These are phyloP conservation scores for roundworm (Caenorhabditis elegans) DNA, from an alignment of 1,140 invertebrate genomes.

Conservation along the genomic window WBcel235 BX284603.4:12983501-12984000, in stretches of 20 bases:
- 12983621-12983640: background rate
- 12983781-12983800: conserved; percentile 42
- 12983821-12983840: conserved; percentile 43
- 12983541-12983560: background rate
- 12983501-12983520: background rate
- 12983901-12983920: conserved; percentile 48
- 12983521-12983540: background rate
- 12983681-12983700: conserved; percentile 33
- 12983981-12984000: no score
- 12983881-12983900: conserved; percentile 43
- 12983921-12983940: conserved; percentile 49
- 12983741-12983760: background rate
- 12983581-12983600: background rate
- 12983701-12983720: conserved; percentile 28
- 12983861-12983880: conserved; percentile 42
- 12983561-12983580: background rate
- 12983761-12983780: no score
- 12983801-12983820: conserved; percentile 44
- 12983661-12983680: conserved; percentile 34
- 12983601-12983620: background rate
- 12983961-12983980: conserved; percentile 25
- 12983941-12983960: conserved; percentile 52
- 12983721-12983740: conserved; percentile 36
- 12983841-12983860: conserved; percentile 49
- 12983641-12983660: conserved; percentile 1